phyloP scores from a whole-genome alignment of 2,888 invertebrate species.

The Tetrapedia diversipes region DNA sequence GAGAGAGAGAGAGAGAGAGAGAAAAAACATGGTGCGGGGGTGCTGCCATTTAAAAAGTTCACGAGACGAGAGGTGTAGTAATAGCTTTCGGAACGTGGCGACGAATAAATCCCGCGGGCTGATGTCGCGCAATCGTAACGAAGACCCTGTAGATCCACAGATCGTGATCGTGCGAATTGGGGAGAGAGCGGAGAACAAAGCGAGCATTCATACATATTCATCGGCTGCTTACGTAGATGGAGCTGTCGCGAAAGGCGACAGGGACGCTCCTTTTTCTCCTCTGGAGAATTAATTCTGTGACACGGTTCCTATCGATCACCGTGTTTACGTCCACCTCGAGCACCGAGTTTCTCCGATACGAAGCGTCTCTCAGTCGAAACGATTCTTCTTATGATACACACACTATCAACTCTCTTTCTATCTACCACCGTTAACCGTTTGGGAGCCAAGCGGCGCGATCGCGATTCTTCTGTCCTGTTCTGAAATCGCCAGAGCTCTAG shows the following conservation, averaged over 20 bases:
- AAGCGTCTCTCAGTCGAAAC: neutral
- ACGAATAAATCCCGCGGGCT: constrained; percentile 2
- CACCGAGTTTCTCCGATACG: neutral
- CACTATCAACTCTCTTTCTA: no score
- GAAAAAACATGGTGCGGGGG: no score
- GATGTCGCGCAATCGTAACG: neutral
- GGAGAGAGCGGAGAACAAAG: constrained; percentile 55
- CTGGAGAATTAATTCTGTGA: constrained; percentile 66
- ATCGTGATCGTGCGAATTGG: constrained; percentile 51
- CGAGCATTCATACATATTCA: constrained; percentile 68
- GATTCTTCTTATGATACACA: neutral
- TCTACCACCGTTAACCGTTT: no score
- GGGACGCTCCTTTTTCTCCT: constrained; percentile 52
- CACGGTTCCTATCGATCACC: constrained; percentile 62
- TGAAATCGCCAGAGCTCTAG: no score
- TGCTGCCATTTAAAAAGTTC: no score
- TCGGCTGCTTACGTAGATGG: constrained; percentile 58
- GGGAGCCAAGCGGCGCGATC: no score
- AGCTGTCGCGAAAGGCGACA: constrained; percentile 45
- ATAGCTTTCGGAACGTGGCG: neutral
- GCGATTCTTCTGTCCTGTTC: no score
- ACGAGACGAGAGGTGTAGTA: no score
- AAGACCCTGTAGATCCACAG: constrained; percentile 10
- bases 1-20: no score
- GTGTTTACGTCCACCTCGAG: constrained; percentile 28